These are phyloP conservation scores for Phyllostomus discolor DNA, from an alignment of 2,113 vertebrate species.

Conservation along the genomic window DNA sequence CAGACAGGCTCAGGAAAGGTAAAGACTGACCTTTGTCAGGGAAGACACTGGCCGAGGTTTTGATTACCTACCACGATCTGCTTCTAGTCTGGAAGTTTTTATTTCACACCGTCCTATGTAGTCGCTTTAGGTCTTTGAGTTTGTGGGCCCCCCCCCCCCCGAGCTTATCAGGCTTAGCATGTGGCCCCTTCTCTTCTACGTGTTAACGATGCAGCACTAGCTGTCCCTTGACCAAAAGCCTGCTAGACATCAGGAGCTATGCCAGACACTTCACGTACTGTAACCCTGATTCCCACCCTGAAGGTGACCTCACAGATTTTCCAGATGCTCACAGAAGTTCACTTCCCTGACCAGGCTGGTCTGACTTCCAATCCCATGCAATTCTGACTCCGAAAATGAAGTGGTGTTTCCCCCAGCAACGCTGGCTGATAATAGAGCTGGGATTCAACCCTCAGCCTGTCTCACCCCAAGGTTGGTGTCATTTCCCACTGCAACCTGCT, in stretches of 20 bases:
- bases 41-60: too few species aligned
- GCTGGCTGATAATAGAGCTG: background rate
- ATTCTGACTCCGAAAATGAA: background rate
- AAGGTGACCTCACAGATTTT: background rate
- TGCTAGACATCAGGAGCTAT: background rate
- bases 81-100: too few species aligned
- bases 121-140: too few species aligned
- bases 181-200: too few species aligned
- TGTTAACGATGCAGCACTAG: background rate
- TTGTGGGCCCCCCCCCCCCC: too few species aligned
- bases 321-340: background rate
- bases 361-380: background rate
- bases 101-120: too few species aligned
- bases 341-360: background rate
- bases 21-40: too few species aligned
- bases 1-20: too few species aligned
- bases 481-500: background rate
- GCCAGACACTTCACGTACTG: accelerated
- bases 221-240: background rate
- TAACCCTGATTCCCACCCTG: background rate
- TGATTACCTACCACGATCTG: too few species aligned
- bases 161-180: too few species aligned
- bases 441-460: background rate
- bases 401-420: background rate
- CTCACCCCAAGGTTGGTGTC: background rate